Evolutionary conservation across 2,888 invertebrate genomes (phyloP).

Genomic region (Laothoe populi): DNA sequence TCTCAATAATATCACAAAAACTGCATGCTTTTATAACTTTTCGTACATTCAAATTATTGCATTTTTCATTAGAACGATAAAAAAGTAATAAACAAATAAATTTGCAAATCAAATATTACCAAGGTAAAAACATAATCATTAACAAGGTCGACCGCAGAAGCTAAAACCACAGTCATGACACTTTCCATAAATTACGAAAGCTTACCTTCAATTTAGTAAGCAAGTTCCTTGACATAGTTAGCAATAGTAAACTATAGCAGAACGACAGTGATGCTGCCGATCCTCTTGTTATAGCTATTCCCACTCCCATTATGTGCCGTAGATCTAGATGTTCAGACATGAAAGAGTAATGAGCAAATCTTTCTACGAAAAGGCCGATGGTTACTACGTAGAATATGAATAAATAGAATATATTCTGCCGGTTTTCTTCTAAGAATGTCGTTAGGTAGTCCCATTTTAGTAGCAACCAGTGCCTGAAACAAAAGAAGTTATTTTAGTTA

Average conservation of each 20-base stretch:
- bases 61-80: too few species aligned
- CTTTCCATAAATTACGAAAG: conserved; percentile 28
- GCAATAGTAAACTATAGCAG: conserved; percentile 94
- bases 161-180: background rate
- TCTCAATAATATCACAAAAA: too few species aligned
- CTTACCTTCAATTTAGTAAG: conserved; percentile 93
- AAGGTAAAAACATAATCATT: background rate
- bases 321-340: conserved; percentile 98
- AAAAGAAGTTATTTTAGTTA: conserved; percentile 1
- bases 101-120: background rate
- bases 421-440: conserved; percentile 97
- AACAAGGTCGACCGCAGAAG: background rate
- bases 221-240: conserved; percentile 97
- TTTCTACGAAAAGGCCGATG: conserved; percentile 95
- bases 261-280: conserved; percentile 97
- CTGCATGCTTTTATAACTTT: too few species aligned
- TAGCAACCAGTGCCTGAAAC: conserved; percentile 87
- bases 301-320: conserved; percentile 98
- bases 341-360: conserved; percentile 98
- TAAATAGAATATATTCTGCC: conserved; percentile 97
- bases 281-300: conserved; percentile 97
- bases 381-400: conserved; percentile 98
- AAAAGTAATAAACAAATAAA: background rate
- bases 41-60: too few species aligned
- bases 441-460: conserved; percentile 94